Evolutionary conservation across 1,140 invertebrate species (phyloP), one percentile per base, ranked within the genome.

Genomic region (Eriocheir sinensis): DNA sequence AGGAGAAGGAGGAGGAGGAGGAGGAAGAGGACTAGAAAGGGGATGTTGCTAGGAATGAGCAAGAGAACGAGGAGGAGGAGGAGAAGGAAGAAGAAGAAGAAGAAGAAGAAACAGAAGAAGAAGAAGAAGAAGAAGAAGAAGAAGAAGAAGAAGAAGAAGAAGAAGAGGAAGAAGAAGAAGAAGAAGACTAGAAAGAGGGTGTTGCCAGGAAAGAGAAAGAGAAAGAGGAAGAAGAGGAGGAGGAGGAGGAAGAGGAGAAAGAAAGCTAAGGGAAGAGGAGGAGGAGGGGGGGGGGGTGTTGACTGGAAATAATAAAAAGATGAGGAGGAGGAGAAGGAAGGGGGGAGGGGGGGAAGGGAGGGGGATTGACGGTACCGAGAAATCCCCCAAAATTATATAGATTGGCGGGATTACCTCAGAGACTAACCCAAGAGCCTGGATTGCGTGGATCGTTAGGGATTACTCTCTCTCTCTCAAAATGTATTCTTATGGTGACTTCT

Each of bases 251-350:
- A 41, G 21, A 27, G 85, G 15, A 88, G 1, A 6, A 88, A 9
- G 6, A 27, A 40, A 36, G 38, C 0, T 0, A 32, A 40, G 9
- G 38, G 85, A 88, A 41, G 36, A 40, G 38, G 15, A 88, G 34
- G 21, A 15, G 34, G 38, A 88, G 21, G 36, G 27, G 34, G 9
- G 38, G 30, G 30, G 30, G 30, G 12, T 12, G 60, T 15, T 15
- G 60, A 27, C 12, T 15, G 60, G 60, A 72, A 72, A 27, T 12
- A 72, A 72, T 12, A 27, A 81, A 81, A 6, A 34, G 4, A 81
- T 30, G 83, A 85, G 40, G 83, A 41, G 40, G 40, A 41, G 83
- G 40, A 85, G 83, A 34, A 85, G 60, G n/a, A n/a, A 72, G 60
- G 60, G 27, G 27, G 60, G 83, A 85, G 83, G 34, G 36, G 40